Base-by-base conservation (phyloP, 2,797 vertebrate species). In the Silurus lanzhouensis region DNA sequence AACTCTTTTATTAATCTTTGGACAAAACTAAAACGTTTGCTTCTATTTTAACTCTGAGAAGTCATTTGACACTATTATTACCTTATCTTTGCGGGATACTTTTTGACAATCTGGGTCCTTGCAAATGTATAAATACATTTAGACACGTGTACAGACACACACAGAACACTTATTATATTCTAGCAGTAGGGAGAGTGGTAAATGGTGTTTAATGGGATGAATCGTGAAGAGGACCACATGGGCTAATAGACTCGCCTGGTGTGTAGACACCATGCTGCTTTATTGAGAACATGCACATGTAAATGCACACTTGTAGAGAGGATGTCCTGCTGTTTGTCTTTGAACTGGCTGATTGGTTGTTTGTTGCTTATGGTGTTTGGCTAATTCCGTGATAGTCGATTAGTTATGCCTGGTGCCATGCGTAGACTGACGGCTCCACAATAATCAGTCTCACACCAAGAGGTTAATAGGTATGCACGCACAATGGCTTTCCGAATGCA, bases 141-240 rank as follows among this genome's bases (percentile, higher is more conserved):
- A 63, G 19, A 14, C 14, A 38, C 10, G 6, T 63, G 52, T 75
- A 71, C 17, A 81, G 22, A 84, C 63, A 87, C 58, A 63, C 84
- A 27, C 83, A 67, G 14, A n/a, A 57, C 48, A 72, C 25, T 86
- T 67, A 84, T 20, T 67, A 52, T 31, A 72, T 57, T 67, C 44
- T 71, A 82, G 76, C 79, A 72, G 82, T 80, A 70, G 85, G 82
- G 58, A 81, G 81, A 87, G 44, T 81, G 68, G 82, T 86, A 88
- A 88, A 90, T 90, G 82, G 82, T 70, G 84, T 86, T 90, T 86
- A 90, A 89, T 88, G 84, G 76, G 80, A 88, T 81, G 89, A 87
- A 81, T 84, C 38, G 75, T 77, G 63, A 83, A 48, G 86, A 85
- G 78, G 80, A 44, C 74, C 75, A 80, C 48, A 67, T 31, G 82